Evolutionary conservation across 2,888 invertebrate genomes (phyloP).

Genomic region (Agonopterix heracliana): DNA sequence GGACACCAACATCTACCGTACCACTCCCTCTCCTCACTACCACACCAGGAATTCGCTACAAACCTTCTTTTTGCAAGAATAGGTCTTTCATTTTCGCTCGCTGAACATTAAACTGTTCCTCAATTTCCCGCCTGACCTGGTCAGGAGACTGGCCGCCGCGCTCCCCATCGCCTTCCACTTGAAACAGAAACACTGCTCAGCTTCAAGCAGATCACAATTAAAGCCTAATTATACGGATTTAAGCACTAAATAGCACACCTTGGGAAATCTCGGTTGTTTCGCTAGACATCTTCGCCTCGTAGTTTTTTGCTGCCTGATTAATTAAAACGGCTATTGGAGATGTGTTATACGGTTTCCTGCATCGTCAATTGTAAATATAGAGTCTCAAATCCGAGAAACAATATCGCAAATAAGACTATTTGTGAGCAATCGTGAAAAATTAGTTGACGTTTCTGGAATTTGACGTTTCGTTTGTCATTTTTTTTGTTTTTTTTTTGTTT

Average conservation of each 20-base stretch:
- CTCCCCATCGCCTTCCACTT: constrained; percentile 51
- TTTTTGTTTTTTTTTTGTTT: not conserved
- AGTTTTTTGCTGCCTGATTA: not conserved
- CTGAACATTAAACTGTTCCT: constrained; percentile 92
- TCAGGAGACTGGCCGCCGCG: constrained; percentile 38
- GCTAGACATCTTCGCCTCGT: constrained; percentile 40
- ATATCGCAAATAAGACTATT: constrained; percentile 15
- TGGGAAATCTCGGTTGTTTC: constrained; percentile 42
- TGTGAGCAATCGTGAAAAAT: constrained; percentile 25
- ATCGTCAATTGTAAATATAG: constrained; percentile 9
- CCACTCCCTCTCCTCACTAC: constrained; percentile 14
- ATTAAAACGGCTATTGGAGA: not conserved
- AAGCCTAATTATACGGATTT: constrained; percentile 17
- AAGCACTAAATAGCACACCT: constrained; percentile 57
- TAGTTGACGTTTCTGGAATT: constrained; percentile 25
- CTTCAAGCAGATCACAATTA: constrained; percentile 40
- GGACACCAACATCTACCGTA: not conserved
- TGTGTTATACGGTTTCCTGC: constrained; percentile 6
- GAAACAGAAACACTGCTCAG: constrained; percentile 66
- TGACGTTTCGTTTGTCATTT: constrained; percentile 22
- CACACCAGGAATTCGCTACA: constrained; percentile 27
- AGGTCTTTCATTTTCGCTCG: constrained; percentile 95
- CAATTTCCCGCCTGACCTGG: constrained; percentile 72
- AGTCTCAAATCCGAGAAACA: constrained; percentile 10
- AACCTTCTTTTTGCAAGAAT: constrained; percentile 95